A percentile compares a stretch with the other conserved stretches of the same genome.
Conservation (phyloP, 2,113 vertebrate genomes). For the Serilophus lunatus region DNA sequence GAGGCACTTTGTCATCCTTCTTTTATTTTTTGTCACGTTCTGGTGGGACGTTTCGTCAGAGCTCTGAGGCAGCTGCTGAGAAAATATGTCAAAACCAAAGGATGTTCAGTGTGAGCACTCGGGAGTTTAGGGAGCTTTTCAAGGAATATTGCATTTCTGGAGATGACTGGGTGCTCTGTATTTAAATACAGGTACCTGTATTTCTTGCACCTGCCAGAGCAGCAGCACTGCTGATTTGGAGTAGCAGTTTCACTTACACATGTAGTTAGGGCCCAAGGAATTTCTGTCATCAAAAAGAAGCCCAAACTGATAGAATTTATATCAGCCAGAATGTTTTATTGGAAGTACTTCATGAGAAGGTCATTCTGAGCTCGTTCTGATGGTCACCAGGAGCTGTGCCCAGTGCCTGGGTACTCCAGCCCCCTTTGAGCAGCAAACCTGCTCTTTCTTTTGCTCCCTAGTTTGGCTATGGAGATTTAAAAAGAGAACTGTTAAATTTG, state of each 20-base stretch:
- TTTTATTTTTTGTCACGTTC: not conserved
- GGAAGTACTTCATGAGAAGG: not conserved
- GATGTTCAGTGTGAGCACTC: rapidly evolving
- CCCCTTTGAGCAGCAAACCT: rapidly evolving
- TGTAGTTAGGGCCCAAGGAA: not conserved
- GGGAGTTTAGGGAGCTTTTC: not conserved
- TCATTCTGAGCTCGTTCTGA: rapidly evolving
- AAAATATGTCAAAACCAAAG: not conserved
- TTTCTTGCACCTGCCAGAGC: not conserved
- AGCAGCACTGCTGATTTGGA: not conserved
- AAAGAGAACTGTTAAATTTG: not conserved
- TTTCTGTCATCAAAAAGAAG: not conserved
- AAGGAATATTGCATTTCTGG: not conserved
- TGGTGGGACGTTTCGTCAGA: not conserved
- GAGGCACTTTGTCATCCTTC: not conserved
- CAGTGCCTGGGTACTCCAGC: not conserved
- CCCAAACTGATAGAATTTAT: not conserved
- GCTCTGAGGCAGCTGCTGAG: not conserved
- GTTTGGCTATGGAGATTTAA: not conserved
- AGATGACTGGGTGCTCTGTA: rapidly evolving
- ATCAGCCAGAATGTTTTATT: not conserved
- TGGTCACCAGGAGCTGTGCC: not conserved
- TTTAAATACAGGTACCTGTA: not conserved
- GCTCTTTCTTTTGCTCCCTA: not conserved
- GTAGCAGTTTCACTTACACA: rapidly evolving